Evolutionary conservation across 1,140 invertebrate genomes (phyloP).

Genomic region (Archegozetes longisetosus): DNA sequence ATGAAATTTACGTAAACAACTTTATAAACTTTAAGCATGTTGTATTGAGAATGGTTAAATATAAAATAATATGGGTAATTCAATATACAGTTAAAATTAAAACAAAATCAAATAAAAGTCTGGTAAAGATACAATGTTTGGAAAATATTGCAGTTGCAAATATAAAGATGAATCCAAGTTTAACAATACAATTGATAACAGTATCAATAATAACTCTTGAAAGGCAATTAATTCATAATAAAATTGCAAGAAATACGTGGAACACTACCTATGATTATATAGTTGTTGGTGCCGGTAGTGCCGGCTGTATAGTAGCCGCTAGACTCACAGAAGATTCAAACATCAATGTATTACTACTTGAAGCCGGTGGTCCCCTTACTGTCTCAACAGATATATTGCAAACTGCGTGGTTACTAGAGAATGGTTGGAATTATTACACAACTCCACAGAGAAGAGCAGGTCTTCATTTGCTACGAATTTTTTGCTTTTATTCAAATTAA

Average conservation of each 20-base stretch:
- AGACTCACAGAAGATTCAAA: conserved; percentile 16
- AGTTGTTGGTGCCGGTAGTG: conserved; percentile 21
- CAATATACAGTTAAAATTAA: too few species aligned
- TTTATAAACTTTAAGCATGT: too few species aligned
- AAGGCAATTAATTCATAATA: conserved; percentile 5
- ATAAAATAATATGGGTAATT: too few species aligned
- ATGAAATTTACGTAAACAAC: too few species aligned
- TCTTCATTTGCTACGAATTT: neutral
- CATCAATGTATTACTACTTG: conserved; percentile 41
- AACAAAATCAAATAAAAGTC: too few species aligned
- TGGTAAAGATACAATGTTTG: too few species aligned
- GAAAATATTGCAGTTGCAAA: too few species aligned
- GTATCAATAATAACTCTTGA: neutral
- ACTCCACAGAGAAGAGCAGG: conserved; percentile 44
- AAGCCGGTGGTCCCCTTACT: conserved; percentile 49
- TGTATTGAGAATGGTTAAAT: too few species aligned
- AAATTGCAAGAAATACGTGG: neutral
- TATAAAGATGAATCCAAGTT: too few species aligned
- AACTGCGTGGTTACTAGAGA: conserved; percentile 37
- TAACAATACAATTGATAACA: neutral
- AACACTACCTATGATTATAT: conserved; percentile 19
- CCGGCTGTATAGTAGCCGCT: conserved; percentile 19
- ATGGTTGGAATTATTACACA: conserved; percentile 66
- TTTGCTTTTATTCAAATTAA: too few species aligned
- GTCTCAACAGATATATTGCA: conserved; percentile 56